These are phyloP conservation scores for Sebastes hopkinsi DNA, from an alignment of 2,797 vertebrate genomes.

Conservation along the genomic window DNA sequence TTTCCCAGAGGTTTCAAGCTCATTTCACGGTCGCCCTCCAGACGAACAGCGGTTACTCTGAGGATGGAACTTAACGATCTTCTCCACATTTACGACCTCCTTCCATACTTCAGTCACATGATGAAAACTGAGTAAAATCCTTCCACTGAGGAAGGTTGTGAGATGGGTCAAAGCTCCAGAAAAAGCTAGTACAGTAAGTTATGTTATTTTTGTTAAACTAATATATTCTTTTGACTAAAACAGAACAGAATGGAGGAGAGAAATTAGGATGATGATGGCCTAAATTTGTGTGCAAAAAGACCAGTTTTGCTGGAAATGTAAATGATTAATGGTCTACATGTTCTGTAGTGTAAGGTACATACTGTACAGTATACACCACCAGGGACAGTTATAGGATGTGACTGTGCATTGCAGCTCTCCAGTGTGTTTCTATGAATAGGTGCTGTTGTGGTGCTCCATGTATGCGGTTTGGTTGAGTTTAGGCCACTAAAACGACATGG, in stretches of 20 bases:
- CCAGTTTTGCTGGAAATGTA: not conserved
- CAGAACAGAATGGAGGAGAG: too few species aligned
- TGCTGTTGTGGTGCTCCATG: not conserved
- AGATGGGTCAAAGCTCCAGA: not conserved
- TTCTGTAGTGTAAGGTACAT: not conserved
- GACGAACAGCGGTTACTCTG: too few species aligned
- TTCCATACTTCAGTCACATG: too few species aligned
- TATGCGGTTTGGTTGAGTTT: not conserved
- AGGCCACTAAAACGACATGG: not conserved
- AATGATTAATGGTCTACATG: not conserved
- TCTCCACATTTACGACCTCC: too few species aligned
- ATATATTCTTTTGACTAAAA: too few species aligned
- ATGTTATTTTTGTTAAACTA: not conserved
- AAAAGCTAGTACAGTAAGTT: not conserved
- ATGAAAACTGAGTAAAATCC: accelerated
- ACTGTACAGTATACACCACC: too few species aligned
- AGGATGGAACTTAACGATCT: too few species aligned
- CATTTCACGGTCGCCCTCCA: too few species aligned
- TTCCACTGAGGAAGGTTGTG: too few species aligned
- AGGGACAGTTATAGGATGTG: not conserved
- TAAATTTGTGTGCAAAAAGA: not conserved
- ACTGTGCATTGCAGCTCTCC: not conserved
- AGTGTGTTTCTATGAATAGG: not conserved
- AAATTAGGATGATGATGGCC: not conserved
- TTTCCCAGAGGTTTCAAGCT: too few species aligned